phyloP scores from a whole-genome alignment of 92 coral and sea anemone species.

The Umimayanthus kanabou region DNA sequence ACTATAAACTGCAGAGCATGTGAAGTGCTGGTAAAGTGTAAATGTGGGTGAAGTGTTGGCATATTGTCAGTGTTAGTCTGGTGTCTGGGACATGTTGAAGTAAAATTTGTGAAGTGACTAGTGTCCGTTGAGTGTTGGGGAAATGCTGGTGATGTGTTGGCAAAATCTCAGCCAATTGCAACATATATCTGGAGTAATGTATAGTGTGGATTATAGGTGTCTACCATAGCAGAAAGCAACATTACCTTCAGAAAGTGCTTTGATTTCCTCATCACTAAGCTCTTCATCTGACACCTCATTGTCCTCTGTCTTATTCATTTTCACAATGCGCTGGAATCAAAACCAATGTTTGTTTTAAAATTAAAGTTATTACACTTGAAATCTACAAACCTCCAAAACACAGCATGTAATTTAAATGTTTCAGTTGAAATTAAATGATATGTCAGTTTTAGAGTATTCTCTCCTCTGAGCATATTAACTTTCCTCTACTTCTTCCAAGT shows the following conservation, averaged over 20 bases:
- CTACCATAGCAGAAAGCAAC: background rate
- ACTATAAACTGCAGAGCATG: no score
- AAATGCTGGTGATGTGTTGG: no score
- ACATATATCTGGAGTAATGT: no score
- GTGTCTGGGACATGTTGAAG: no score
- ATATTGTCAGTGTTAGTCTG: no score
- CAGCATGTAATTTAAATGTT: background rate
- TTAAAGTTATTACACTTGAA: background rate
- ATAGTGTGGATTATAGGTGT: no score
- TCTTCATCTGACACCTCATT: constrained; percentile 80
- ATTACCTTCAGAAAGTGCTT: constrained; percentile 81
- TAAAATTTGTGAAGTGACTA: no score
- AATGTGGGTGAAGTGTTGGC: no score
- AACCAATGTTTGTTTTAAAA: background rate
- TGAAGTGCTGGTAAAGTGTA: no score
- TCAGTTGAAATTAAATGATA: no score
- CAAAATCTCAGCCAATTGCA: no score
- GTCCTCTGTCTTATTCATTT: constrained; percentile 97
- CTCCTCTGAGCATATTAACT: background rate
- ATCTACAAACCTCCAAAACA: background rate
- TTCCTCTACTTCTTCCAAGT: background rate
- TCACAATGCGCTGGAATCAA: constrained; percentile 80
- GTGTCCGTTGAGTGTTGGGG: no score
- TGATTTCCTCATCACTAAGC: constrained; percentile 86
- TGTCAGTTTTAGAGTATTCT: background rate